Evolutionary conservation across 1,140 invertebrate species (phyloP), one percentile per base, ranked within the genome.

Genomic region (Cyrtorhinus lividipennis): DNA sequence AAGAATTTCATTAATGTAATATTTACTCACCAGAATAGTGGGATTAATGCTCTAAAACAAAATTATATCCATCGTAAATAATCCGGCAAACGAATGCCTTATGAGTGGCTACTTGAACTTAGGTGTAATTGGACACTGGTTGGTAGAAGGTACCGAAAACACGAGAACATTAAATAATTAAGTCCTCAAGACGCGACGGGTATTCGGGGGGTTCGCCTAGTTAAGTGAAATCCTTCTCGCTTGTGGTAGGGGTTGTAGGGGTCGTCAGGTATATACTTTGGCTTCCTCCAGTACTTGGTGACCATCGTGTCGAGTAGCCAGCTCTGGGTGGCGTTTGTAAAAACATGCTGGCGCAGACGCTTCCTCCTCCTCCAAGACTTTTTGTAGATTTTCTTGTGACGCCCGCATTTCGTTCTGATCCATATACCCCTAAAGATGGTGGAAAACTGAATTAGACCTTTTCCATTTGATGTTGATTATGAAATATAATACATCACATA

Each of bases 261-360:
- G 77, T 95, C 91, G 69, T 95, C 85, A 1, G 92, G 82, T 71
- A 85, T 95, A 74, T 86, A 83, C 66, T 83, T 87, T 2, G 83
- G 85, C 63, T 79, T 82, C 61, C 81, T 82, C 87, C 88, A 94
- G 70, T 79, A 90, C 8, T 73, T 80, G 57, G 83, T 84, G 0
- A 90, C 86, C 90, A 96, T 92, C 76, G 84, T 88, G 70, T 95
- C 91, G 2, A 95, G 73, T 61, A 92, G 68, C 65, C 73, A 80
- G 66, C 77, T 81, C 67, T 95, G 90, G 1, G 79, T 79, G 2
- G 81, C 74, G 72, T 88, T 95, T 20, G 80, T 83, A 61, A 94
- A 84, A 1, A 95, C 83, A 74, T 95, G 92, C 69, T 87, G 81
- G 24, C 79, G 73, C 1, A 82, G 66, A 24, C 85, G 74, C 12